Base-by-base conservation (phyloP, 1,140 invertebrate genomes). In the Nymphalis io region DNA sequence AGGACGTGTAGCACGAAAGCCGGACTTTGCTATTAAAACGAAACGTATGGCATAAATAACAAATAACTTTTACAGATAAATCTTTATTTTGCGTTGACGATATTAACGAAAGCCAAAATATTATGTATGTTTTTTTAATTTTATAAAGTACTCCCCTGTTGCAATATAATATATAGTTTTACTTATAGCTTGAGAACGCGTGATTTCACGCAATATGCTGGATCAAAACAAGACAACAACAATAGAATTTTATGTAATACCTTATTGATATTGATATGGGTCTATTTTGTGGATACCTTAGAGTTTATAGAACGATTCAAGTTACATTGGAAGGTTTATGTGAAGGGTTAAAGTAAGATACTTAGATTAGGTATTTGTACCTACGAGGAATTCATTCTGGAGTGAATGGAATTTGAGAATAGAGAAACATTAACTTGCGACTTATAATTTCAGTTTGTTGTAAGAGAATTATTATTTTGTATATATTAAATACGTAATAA, bases 91-190 rank as follows among this genome's bases (percentile, higher is more conserved):
- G 10, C 18, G 18, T 12, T 18, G n/a, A 18, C 18, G 11, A 10
- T 51, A 20, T 48, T 60, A 27, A 15, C 18, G n/a, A 60, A 60
- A 10, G 20, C n/a, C 10, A 16, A 27, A 55, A 55, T 27, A 55
- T 13, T 8, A 15, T 44, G 12, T n/a, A 58, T 15, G 21, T 21
- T 44, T 59, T 0, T 12, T 53, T 65, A 65, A 65, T 65, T 51
- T 57, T 53, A 13, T 27, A 55, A 65, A 65, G 62, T 65, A 57
- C 38, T 65, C 51, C 62, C 42, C 57, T 65, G 62, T 65, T 42
- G 42, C 62, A 12, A 40, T 64, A 57, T n/a, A n/a, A n/a, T 65
- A 57, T 65, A 57, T 38, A 20, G 51, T 4, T 23, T 39, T 10
- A 51, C 57, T 65, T 65, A 65, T 48, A 13, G 44, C 38, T 38